Evolutionary conservation across 2,797 vertebrate genomes (phyloP), one percentile per base, ranked within the genome.

Genomic region (Acrossocheilus wenchowensis): DNA sequence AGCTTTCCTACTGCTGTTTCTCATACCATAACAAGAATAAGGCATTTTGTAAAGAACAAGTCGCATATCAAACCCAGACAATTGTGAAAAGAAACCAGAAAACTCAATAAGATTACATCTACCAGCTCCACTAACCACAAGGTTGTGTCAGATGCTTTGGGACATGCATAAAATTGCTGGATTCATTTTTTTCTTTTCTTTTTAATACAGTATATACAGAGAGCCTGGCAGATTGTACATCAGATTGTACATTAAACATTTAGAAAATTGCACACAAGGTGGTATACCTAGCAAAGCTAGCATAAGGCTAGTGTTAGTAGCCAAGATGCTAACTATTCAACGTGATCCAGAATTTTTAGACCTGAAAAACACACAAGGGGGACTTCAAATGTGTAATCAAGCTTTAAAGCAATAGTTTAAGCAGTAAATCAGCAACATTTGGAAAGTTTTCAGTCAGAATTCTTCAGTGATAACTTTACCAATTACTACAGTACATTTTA

Each of bases 231-330:
- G 93, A 93, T 88, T 83, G 90, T 48, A 43, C 60, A 50, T 83
- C 92, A 93, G 94, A 92, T 93, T 91, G 90, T 94, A 95, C 94
- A 95, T 93, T 93, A 93, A 81, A 82, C 66, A 88, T 90, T 92
- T 91, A 88, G 54, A 89, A 93, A 94, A 94, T 93, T 94, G 93
- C 93, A 95, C 92, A 95, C 92, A 91, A 92, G 91, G 90, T 93
- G 93, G 89, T 68, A 90, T 93, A 92, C 90, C 87, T 81, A 88
- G 92, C 90, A 92, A 87, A 92, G 57, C 6, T 23, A 93, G 91
- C 89, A 89, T 23, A 90, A 17, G 62, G 72, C 82, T 85, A 85
- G 17, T 48, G 41, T 71, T 48, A 48, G 64, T 66, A 72, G 52
- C 60, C 10, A 52, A 19, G 11, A 85, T 30, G 36, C 15, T 50